These are phyloP conservation scores for Synanthedon myopaeformis DNA, from an alignment of 2,888 invertebrate species.

Conservation along the genomic window DNA sequence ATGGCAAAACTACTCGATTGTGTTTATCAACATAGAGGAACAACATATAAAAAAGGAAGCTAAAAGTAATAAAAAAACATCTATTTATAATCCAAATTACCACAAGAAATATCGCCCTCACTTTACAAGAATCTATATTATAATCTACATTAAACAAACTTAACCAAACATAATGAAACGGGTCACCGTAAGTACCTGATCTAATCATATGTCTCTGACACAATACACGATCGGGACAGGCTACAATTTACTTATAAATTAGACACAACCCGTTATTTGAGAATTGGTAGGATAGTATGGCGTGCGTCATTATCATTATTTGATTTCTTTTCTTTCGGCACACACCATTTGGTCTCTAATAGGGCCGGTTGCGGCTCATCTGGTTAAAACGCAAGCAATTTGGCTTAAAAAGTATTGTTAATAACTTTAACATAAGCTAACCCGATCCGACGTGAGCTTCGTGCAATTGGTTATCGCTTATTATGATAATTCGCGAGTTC, in stretches of 20 bases:
- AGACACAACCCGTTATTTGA: conserved; percentile 61
- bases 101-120: too few species aligned
- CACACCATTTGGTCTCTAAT: conserved; percentile 60
- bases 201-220: conserved; percentile 46
- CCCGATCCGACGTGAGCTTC: conserved; percentile 54
- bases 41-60: too few species aligned
- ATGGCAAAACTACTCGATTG: too few species aligned
- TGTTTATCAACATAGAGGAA: too few species aligned
- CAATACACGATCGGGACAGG: conserved; percentile 46
- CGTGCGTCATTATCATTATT: conserved; percentile 65
- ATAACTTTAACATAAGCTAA: conserved; percentile 43
- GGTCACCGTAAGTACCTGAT: conserved; percentile 8
- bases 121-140: conserved; percentile 18
- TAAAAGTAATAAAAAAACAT: too few species aligned
- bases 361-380: conserved; percentile 39
- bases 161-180: conserved; percentile 49
- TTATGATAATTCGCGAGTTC: conserved; percentile 53
- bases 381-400: conserved; percentile 41
- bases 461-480: conserved; percentile 60
- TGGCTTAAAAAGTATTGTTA: conserved; percentile 33
- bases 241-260: conserved; percentile 63
- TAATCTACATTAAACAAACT: conserved; percentile 41
- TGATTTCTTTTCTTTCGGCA: conserved; percentile 50
- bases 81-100: too few species aligned
- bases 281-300: conserved; percentile 50